Evolutionary conservation across 2,797 vertebrate genomes (phyloP), one percentile per base, ranked within the genome.

Genomic region (Pristis pectinata): DNA sequence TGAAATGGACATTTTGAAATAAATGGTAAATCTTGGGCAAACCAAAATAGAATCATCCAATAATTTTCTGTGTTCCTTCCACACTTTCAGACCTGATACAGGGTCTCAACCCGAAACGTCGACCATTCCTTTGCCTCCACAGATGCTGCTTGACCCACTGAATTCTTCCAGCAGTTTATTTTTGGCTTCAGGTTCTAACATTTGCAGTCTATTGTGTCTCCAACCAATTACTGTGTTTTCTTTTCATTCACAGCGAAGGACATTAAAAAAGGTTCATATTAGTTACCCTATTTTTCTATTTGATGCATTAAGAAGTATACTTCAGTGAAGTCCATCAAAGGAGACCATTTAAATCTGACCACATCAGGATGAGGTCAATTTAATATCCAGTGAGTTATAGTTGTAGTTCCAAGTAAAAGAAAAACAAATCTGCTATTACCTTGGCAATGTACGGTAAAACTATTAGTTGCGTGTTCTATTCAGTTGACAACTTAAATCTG

Each of bases 251-350:
- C 37, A 85, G 44, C 34, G 41, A 93, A 0, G 7, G 37, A 72
- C 22, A 72, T 93, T 72, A 24, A 72, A 41, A 37, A 72, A 19
- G 87, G 59, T 34, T 22, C n/a, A 37, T 67, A 61, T 30, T 34
- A 67, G 34, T 61, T 91, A 34, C 59, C 59, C 17, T 64, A 91
- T 64, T 59, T 67, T 61, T 87, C n/a, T 34, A 41, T 34, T 91
- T 7, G 61, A 11, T 91, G n/a, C 87, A 91, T 91, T 91, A 91
- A 6, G 64, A 91, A n/a, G 6, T 19, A 7, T 37, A 59, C 17
- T 34, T 91, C 87, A 64, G 30, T 64, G 64, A 91, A 61, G 61
- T 59, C 87, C 87, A 91, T 64, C 87, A 91, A 91, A 61, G 61
- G 30, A 67, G 59, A 19, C 34, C 61, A 61, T 91, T 91, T 64